Conservation (phyloP, 2,888 invertebrate species). For the Nomada fucata region DNA sequence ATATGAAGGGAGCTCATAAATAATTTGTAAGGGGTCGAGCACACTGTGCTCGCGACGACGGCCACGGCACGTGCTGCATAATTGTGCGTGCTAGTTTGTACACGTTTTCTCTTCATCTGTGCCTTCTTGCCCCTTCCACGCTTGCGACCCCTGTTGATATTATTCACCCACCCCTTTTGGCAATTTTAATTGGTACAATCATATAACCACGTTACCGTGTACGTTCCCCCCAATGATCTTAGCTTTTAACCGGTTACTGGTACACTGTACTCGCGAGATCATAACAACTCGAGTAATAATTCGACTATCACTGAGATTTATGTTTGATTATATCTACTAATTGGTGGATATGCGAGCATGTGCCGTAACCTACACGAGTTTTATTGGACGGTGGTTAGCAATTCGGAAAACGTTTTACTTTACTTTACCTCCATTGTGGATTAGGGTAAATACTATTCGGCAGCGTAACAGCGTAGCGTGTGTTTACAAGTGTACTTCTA, state of each 20-base stretch:
- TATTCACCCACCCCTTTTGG: slow-evolving; percentile 7
- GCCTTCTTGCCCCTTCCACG: slow-evolving; percentile 2
- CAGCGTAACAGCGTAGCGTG: too few species aligned
- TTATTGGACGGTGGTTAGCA: too few species aligned
- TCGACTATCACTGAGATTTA: background rate
- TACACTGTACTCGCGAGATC: background rate
- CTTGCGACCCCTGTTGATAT: background rate
- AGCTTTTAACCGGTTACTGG: background rate
- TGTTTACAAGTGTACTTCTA: too few species aligned
- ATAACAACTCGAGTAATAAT: background rate
- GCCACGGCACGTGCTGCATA: slow-evolving; percentile 78
- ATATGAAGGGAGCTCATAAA: slow-evolving; percentile 82
- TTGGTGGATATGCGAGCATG: background rate
- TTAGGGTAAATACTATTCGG: too few species aligned
- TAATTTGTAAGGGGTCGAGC: slow-evolving; percentile 80
- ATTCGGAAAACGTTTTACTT: too few species aligned
- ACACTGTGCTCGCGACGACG: slow-evolving; percentile 67
- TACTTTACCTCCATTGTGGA: too few species aligned
- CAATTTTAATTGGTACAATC: slow-evolving; percentile 12
- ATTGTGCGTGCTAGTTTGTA: slow-evolving; percentile 74
- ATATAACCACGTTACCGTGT: background rate
- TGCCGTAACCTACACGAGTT: too few species aligned
- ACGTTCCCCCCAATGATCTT: background rate
- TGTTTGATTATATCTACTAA: background rate
- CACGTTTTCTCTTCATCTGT: slow-evolving; percentile 58